A percentile compares a stretch with the other conserved stretches of the same genome.
phyloP scores from a whole-genome alignment of 2,113 vertebrate genomes.

The Ia io region DNA sequence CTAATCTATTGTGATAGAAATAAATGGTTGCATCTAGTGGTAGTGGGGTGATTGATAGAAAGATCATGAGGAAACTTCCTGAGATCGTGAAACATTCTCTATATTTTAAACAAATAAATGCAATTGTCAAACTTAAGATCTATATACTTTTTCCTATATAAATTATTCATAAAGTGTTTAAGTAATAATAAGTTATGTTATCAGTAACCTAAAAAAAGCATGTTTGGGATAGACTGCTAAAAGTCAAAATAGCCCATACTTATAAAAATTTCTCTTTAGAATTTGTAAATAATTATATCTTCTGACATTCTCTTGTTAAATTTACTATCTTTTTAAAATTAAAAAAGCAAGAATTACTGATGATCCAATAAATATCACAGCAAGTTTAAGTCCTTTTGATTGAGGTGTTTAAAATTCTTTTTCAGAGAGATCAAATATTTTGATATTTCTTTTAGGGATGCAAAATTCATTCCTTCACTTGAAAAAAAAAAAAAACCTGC shows the following conservation, averaged over 20 bases:
- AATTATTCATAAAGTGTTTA: neutral
- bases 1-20: neutral
- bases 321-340: slow-evolving; percentile 74
- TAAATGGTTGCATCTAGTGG: neutral
- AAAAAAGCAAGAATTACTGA: slow-evolving; percentile 64
- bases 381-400: slow-evolving; percentile 76
- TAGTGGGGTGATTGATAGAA: neutral
- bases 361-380: slow-evolving; percentile 78
- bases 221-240: neutral
- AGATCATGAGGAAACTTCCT: neutral
- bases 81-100: neutral
- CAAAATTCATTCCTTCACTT: slow-evolving; percentile 49
- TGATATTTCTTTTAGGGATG: slow-evolving; percentile 67
- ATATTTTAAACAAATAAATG: neutral
- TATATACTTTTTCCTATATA: neutral
- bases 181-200: slow-evolving; percentile 21
- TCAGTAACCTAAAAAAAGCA: neutral
- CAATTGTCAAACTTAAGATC: neutral
- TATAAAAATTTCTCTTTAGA: slow-evolving; percentile 1
- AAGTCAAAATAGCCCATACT: neutral
- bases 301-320: slow-evolving; percentile 69
- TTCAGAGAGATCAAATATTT: slow-evolving; percentile 67
- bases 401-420: slow-evolving; percentile 79
- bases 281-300: slow-evolving; percentile 48
- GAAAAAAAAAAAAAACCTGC: slow-evolving; percentile 58